These are phyloP conservation scores for Phengaris arion DNA, from an alignment of 2,888 invertebrate genomes.

Conservation along the genomic window DNA sequence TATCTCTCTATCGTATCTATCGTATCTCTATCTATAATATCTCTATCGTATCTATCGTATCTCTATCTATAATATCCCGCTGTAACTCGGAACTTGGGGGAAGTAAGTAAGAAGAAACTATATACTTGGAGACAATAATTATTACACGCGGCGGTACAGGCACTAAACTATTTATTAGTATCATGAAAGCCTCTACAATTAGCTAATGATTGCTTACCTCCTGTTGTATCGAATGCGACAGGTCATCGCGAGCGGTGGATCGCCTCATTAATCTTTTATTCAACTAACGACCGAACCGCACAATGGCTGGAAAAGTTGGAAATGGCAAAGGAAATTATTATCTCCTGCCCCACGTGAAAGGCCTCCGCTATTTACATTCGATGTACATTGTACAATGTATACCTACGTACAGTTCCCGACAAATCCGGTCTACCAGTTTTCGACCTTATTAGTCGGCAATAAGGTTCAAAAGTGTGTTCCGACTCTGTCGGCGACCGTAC, in stretches of 20 bases:
- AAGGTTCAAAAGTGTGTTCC: too few species aligned
- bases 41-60: too few species aligned
- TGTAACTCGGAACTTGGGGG: not conserved
- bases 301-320: conserved; percentile 63
- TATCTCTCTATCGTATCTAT: too few species aligned
- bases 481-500: not conserved
- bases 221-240: conserved; percentile 58
- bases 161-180: conserved; percentile 33
- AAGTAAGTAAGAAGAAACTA: not conserved
- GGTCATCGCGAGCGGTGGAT: conserved; percentile 57
- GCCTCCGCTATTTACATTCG: conserved; percentile 20
- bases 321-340: conserved; percentile 69
- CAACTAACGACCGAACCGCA: conserved; percentile 54
- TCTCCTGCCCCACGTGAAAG: conserved; percentile 49
- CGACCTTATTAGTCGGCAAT: too few species aligned
- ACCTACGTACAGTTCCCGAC: not conserved
- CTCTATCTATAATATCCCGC: too few species aligned
- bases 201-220: conserved; percentile 51
- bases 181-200: conserved; percentile 43
- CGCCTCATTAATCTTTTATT: conserved; percentile 72
- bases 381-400: not conserved
- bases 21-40: too few species aligned
- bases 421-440: too few species aligned
- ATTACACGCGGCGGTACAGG: not conserved
- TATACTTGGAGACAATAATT: not conserved